Base-by-base conservation (phyloP, 2,797 vertebrate genomes). In the Squalus acanthias region DNA sequence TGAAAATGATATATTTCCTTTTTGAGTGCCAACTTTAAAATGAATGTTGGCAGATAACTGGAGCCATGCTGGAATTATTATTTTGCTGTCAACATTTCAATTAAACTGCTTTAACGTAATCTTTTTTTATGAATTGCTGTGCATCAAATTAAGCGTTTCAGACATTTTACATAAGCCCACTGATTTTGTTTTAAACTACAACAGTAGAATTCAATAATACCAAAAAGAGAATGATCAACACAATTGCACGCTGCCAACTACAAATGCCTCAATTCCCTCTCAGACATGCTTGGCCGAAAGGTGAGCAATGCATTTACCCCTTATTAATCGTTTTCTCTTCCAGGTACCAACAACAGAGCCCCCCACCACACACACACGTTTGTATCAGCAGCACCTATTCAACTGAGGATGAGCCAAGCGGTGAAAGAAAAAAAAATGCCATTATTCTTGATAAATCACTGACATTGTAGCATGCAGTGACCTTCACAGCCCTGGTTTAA, bases 401-500 rank as follows among this genome's bases (percentile, higher is more conserved):
- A 33, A 92, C 89, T 7, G 33, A 88, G 39, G 50, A 20, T 92
- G 39, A 93, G 63, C 17, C 91, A 24, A 24, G 33, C 91, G 12
- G 22, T 46, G 91, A 93, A 93, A 93, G 91, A 69, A 69, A 69
- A 69, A 69, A 69, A 69, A 69, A 69, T 93, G 63, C 97, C 97
- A 97, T 97, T 97, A 97, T 97, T 97, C 97, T 97, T 97, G 96
- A 97, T 96, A 98, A 98, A 97, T 97, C 97, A 96, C 96, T 97
- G 97, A 98, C 97, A 97, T 97, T 97, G 97, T 97, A 97, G 95
- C 33, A 97, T 91, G 96, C 97, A 97, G 96, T 97, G 97, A 98
- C 98, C 97, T 98, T 98, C 97, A 97, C 96, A 97, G 97, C 69
- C 96, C 96, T 91, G 97, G 97, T 97, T 98, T 97, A 97, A 97